Evolutionary conservation across 2,888 invertebrate genomes (phyloP).

Genomic region (Oasisia sp.): DNA sequence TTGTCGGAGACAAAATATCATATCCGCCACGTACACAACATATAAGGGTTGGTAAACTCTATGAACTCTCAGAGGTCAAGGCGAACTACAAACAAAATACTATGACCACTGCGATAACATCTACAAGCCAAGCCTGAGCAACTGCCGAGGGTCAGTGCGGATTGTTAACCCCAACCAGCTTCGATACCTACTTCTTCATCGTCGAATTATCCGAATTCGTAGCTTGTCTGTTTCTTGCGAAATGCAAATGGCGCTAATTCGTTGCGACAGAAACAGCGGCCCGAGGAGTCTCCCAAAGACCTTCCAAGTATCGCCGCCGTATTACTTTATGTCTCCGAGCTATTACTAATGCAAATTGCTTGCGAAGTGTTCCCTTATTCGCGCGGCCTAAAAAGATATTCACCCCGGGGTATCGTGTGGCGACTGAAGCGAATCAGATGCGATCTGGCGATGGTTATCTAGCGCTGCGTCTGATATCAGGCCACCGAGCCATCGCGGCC

Average conservation of each 20-base stretch:
- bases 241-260: background rate
- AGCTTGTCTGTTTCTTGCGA: background rate
- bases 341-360: background rate
- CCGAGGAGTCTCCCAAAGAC: too few relatives aligned
- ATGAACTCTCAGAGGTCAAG: background rate
- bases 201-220: slow-evolving; percentile 10
- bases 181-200: background rate
- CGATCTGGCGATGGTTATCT: background rate
- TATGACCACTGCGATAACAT: slow-evolving; percentile 12
- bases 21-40: background rate
- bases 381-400: background rate
- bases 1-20: too few relatives aligned
- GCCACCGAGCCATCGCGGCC: background rate
- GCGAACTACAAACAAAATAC: background rate
- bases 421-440: background rate
- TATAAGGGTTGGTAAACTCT: background rate
- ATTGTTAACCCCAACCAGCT: background rate
- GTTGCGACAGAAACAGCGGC: background rate
- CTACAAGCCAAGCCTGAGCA: background rate
- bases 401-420: background rate
- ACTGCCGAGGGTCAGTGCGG: background rate
- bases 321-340: background rate
- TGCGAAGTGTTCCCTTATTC: background rate
- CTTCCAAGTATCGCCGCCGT: background rate
- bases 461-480: background rate